These are phyloP conservation scores for Lagopus muta DNA, from an alignment of 2,113 vertebrate species.

Conservation along the genomic window DNA sequence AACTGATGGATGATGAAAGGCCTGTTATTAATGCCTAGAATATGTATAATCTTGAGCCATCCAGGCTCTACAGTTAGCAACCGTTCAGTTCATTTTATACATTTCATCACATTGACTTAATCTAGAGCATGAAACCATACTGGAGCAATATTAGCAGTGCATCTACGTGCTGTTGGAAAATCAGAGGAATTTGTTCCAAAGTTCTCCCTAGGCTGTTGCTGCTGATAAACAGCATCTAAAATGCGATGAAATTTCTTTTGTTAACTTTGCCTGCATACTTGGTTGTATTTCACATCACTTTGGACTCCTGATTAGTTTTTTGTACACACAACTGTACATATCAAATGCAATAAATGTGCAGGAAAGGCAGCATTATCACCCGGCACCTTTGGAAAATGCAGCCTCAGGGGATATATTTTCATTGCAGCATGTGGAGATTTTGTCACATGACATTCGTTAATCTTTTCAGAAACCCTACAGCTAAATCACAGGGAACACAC, in stretches of 20 bases:
- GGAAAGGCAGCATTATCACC: slow-evolving; percentile 68
- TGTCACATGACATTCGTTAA: slow-evolving; percentile 69
- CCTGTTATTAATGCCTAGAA: slow-evolving; percentile 43
- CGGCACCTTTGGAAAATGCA: slow-evolving; percentile 62
- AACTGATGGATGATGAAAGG: slow-evolving; percentile 59
- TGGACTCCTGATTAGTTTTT: slow-evolving; percentile 67
- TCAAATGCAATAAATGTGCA: slow-evolving; percentile 66
- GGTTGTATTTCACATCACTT: slow-evolving; percentile 64
- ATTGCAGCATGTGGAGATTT: slow-evolving; percentile 68
- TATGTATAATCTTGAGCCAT: slow-evolving; percentile 26
- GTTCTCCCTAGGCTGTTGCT: slow-evolving; percentile 41
- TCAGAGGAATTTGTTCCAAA: slow-evolving; percentile 36
- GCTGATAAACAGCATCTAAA: slow-evolving; percentile 50
- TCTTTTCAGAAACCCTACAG: slow-evolving; percentile 62
- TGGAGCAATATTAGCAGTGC: neutral
- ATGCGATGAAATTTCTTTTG: slow-evolving; percentile 44
- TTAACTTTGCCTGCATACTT: slow-evolving; percentile 52
- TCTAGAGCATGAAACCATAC: neutral
- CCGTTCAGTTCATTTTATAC: slow-evolving; percentile 50
- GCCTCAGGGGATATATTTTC: slow-evolving; percentile 68
- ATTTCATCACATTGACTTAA: slow-evolving; percentile 38
- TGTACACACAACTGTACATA: slow-evolving; percentile 53
- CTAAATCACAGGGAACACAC: neutral
- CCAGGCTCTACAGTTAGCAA: slow-evolving; percentile 36
- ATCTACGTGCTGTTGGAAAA: slow-evolving; percentile 16